Conservation (phyloP, 2,113 vertebrate genomes). For the Otocyon megalotis region DNA sequence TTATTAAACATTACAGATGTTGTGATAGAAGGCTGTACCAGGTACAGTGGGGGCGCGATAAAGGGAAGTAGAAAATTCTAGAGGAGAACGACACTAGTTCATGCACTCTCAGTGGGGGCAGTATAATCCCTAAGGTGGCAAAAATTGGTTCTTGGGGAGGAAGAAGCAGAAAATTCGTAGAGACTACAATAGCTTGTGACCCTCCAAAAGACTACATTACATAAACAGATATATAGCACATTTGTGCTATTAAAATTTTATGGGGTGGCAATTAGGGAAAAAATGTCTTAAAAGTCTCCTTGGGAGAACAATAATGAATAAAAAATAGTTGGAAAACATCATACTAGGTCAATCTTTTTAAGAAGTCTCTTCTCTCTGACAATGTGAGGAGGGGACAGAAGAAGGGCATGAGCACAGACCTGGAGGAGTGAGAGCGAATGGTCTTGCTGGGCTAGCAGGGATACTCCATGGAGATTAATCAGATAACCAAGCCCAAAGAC, state of each 20-base stretch:
- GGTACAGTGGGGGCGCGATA: neutral
- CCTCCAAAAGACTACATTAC: neutral
- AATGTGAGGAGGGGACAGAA: neutral
- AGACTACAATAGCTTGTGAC: neutral
- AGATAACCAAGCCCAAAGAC: neutral
- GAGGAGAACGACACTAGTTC: neutral
- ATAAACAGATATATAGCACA: neutral
- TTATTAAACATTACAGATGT: neutral
- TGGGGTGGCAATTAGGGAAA: neutral
- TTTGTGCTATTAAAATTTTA: constrained; percentile 3
- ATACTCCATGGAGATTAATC: neutral
- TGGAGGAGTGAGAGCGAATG: neutral
- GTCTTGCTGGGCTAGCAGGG: rapidly evolving
- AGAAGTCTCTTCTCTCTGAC: neutral
- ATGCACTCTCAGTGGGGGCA: neutral
- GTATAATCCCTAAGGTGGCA: too few relatives aligned
- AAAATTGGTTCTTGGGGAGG: neutral
- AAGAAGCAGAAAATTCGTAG: neutral
- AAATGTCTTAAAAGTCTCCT: constrained; percentile 27
- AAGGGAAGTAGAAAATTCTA: neutral
- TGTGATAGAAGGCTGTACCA: neutral
- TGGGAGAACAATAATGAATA: neutral
- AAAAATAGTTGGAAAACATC: neutral
- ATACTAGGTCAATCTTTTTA: neutral
- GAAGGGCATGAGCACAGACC: neutral